Conservation (phyloP, 2,888 invertebrate species). For the Folsomia candida region DNA sequence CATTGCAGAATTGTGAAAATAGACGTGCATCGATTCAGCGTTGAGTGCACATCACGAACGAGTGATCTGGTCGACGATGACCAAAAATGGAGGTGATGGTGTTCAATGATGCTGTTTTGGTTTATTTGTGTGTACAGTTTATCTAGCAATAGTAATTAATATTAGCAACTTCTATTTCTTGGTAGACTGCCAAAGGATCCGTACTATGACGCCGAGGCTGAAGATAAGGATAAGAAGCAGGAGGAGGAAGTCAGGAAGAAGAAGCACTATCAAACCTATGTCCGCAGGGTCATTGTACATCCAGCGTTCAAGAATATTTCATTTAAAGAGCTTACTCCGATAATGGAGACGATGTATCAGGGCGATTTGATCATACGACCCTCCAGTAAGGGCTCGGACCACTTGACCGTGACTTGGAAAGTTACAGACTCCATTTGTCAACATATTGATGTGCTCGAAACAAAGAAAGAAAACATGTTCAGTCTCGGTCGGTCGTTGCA, state of each 20-base stretch:
- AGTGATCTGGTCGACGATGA: conserved; percentile 89
- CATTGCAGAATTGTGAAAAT: conserved; percentile 92
- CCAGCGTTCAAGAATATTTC: conserved; percentile 96
- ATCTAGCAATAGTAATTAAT: no score
- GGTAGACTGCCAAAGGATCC: conserved; percentile 83
- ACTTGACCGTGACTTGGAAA: conserved; percentile 98
- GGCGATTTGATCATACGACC: conserved; percentile 96
- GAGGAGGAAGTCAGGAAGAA: conserved; percentile 79
- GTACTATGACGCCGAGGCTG: conserved; percentile 83
- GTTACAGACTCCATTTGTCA: conserved; percentile 90
- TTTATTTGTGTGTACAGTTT: no score
- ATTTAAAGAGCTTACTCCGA: conserved; percentile 84
- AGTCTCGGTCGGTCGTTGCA: conserved; percentile 83
- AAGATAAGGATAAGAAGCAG: conserved; percentile 73
- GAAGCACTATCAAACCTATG: conserved; percentile 71
- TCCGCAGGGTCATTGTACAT: conserved; percentile 95
- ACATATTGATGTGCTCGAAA: conserved; percentile 93
- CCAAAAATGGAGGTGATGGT: conserved; percentile 87
- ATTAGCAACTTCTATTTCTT: no score
- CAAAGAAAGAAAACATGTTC: conserved; percentile 94
- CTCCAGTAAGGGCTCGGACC: conserved; percentile 94
- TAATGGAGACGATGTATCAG: conserved; percentile 88
- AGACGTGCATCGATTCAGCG: conserved; percentile 87
- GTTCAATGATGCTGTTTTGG: no score
- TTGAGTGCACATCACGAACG: conserved; percentile 88